A percentile compares a stretch with the other conserved stretches of the same genome.
phyloP scores from a whole-genome alignment of 2,113 vertebrate genomes.

The Acrocephalus arundinaceus region DNA sequence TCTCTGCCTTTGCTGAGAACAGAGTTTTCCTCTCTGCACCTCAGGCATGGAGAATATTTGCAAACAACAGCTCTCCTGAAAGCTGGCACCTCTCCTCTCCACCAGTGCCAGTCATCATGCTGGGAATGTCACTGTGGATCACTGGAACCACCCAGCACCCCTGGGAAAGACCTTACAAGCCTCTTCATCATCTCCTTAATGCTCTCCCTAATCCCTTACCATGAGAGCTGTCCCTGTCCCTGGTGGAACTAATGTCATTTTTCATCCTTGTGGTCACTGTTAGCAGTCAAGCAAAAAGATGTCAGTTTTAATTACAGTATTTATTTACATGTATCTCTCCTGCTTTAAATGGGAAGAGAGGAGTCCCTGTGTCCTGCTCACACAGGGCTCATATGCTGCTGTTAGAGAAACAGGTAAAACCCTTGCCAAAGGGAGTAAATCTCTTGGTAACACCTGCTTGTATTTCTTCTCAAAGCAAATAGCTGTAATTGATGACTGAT shows the following conservation, averaged over 20 bases:
- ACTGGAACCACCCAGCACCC: not conserved
- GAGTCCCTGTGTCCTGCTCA: not conserved
- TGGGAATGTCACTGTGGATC: not conserved
- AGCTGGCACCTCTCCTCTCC: not conserved
- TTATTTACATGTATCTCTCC: conserved; percentile 23
- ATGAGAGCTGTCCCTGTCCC: fast-evolving
- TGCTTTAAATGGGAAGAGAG: not conserved
- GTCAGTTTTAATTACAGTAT: conserved; percentile 32
- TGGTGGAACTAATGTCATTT: conserved; percentile 31
- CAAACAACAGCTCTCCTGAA: not conserved
- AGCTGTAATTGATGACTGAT: not conserved
- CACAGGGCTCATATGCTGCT: not conserved
- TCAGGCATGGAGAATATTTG: not conserved
- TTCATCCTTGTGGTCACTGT: not conserved
- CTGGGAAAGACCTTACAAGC: not conserved
- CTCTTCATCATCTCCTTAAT: not conserved
- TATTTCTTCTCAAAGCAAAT: not conserved
- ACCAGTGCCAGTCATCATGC: not conserved
- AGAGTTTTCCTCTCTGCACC: not conserved
- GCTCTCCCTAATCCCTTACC: not conserved
- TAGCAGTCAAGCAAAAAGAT: not conserved
- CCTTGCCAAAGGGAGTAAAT: not conserved
- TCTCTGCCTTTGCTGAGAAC: not conserved
- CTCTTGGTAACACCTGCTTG: not conserved
- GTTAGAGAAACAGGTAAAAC: not conserved